Conservation (phyloP, 2,113 vertebrate species). For the Desmodus rotundus region DNA sequence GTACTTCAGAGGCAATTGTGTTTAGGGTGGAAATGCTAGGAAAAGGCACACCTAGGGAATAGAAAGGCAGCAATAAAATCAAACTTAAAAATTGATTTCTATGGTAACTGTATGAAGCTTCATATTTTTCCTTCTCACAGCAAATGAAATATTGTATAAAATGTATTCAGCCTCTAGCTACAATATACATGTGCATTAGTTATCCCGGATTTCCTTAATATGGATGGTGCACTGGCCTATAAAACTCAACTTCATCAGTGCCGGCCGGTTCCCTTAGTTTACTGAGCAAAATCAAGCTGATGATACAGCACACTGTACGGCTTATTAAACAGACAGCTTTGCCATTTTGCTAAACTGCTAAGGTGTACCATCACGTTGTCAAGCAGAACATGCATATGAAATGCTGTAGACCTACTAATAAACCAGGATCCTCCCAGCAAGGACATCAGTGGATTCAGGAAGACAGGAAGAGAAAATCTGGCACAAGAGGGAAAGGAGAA, state of each 20-base stretch:
- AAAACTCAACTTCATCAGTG: conserved; percentile 43
- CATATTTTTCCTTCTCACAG: conserved; percentile 34
- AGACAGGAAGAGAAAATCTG: background rate
- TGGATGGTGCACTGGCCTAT: background rate
- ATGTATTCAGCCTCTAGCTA: background rate
- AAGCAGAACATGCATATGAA: background rate
- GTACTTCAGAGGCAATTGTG: conserved; percentile 15
- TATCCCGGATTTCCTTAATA: conserved; percentile 33
- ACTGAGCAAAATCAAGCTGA: conserved; percentile 13
- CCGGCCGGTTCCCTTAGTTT: conserved; percentile 12
- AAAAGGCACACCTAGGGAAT: background rate
- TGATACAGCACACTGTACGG: conserved; percentile 3
- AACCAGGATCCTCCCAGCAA: background rate
- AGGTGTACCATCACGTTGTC: background rate
- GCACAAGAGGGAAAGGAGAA: background rate
- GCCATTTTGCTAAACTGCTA: conserved; percentile 31
- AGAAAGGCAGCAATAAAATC: conserved; percentile 25
- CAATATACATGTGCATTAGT: background rate
- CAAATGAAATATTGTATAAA: conserved; percentile 53
- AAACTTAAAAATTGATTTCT: conserved; percentile 30
- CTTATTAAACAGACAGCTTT: conserved; percentile 50
- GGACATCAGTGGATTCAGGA: background rate
- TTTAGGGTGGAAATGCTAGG: background rate
- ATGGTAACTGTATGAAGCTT: background rate
- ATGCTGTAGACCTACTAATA: conserved; percentile 3